Percentiles rank a stretch among this genome's conserved stretches.
phyloP scores from a whole-genome alignment of 2,113 vertebrate species.

The Halichoerus grypus region DNA sequence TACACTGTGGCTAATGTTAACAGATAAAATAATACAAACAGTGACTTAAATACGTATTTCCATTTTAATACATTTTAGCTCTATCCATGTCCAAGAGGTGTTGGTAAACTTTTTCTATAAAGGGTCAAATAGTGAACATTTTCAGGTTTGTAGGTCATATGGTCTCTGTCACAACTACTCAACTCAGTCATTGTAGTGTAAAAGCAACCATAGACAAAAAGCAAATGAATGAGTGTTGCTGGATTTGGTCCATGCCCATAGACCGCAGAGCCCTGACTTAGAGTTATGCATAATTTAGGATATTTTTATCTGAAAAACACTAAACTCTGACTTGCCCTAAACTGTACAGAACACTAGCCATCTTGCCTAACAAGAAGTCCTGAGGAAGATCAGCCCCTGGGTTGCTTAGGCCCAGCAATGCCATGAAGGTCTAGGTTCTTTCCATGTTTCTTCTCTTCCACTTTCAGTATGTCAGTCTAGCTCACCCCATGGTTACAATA shows the following conservation, averaged over 20 bases:
- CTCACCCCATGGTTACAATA: not conserved
- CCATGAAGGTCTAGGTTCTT: not conserved
- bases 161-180: not conserved
- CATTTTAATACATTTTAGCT: not conserved
- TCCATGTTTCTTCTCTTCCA: not conserved
- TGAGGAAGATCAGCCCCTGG: not conserved
- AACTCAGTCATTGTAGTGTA: not conserved
- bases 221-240: not conserved
- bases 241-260: not conserved
- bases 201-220: not conserved
- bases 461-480: not conserved
- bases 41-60: not conserved
- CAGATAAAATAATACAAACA: not conserved
- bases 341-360: not conserved
- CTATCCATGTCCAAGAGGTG: not conserved
- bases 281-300: not conserved
- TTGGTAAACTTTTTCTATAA: not conserved
- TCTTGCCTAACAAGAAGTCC: not conserved
- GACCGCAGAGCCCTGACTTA: not conserved
- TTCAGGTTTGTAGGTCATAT: not conserved
- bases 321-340: not conserved
- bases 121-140: not conserved
- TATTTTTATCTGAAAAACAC: not conserved
- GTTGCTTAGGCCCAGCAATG: not conserved
- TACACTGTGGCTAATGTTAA: not conserved